Base-by-base conservation (phyloP, 2,888 invertebrate species). In the Watsonalla cultraria region DNA sequence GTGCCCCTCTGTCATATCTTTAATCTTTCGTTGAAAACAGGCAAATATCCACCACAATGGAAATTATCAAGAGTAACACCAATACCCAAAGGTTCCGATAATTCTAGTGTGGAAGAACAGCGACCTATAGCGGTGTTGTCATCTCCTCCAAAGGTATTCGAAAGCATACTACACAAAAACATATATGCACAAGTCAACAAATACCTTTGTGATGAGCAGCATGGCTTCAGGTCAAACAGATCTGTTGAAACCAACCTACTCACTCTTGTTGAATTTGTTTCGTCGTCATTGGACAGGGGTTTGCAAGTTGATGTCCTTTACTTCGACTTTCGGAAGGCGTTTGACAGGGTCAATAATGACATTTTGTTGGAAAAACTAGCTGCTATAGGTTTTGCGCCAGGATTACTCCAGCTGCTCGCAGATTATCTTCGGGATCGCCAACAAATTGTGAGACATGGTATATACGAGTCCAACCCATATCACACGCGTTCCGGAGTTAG, bases 221-320 rank as follows among this genome's bases (percentile, higher is more conserved):
- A 62, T 51, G 62, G 60, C 0, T 63, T 63, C 35, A 52, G 59
- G 33, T 5, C 54, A 7, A 51, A 53, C 7, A 51, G 61, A 9
- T 61, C 60, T 9, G 60, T 59, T 7, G 50, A 51, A n/a, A 60
- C 57, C 2, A 61, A 61, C 46, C 47, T 59, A 0, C 45, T 60
- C 8, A 54, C 51, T 24, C 39, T 61, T 9, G 54, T 59, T 0
- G 56, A 59, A n/a, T 54, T 24, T 24, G 49, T 59, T 6, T 53
- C 58, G 5, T 7, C 15, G 0, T 13, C 37, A 2, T 33, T 60
- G 51, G 58, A 60, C 14, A 9, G 8, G 0, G 46, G 58, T 8
- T 8, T 11, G 0, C 60, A 62, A 45, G 59, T 59, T 0, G 59
- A 59, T 49, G 59, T 56, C n/a, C n/a, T n/a, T n/a, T n/a, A n/a